Conservation (phyloP, 2,888 invertebrate species). For the Chesias legatella region DNA sequence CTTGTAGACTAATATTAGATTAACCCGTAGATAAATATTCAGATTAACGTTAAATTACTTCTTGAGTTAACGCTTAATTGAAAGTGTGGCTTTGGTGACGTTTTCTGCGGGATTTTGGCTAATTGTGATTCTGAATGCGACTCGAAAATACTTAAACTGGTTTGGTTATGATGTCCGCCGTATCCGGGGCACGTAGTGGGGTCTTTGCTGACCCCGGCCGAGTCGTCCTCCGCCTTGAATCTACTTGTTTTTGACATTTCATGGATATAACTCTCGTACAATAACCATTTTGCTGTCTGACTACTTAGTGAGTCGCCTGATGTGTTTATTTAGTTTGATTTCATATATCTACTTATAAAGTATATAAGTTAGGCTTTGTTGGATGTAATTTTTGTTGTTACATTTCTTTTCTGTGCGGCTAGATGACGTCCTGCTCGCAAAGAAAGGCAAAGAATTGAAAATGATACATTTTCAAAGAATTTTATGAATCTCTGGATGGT, state of each 20-base stretch:
- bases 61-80: slow-evolving; percentile 31
- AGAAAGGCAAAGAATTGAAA: too few relatives aligned
- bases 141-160: slow-evolving; percentile 57
- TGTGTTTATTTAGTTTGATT: background rate
- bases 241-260: slow-evolving; percentile 66
- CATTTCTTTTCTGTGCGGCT: too few relatives aligned
- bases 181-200: slow-evolving; percentile 60
- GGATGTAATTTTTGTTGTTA: too few relatives aligned
- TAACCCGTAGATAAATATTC: too few relatives aligned
- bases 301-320: slow-evolving; percentile 10
- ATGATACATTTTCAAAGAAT: too few relatives aligned
- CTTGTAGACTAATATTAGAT: too few relatives aligned
- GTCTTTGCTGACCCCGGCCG: slow-evolving; percentile 24
- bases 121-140: slow-evolving; percentile 67
- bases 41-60: slow-evolving; percentile 39
- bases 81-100: slow-evolving; percentile 37
- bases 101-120: slow-evolving; percentile 44
- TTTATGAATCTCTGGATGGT: too few relatives aligned
- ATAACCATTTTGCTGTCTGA: slow-evolving; percentile 25
- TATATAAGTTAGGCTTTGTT: too few relatives aligned
- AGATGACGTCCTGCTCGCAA: too few relatives aligned
- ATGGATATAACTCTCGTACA: slow-evolving; percentile 46
- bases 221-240: slow-evolving; percentile 46
- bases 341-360: background rate
- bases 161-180: slow-evolving; percentile 56